These are phyloP conservation scores for Bradypus variegatus DNA, from an alignment of 2,797 vertebrate species.

Conservation along the genomic window DNA sequence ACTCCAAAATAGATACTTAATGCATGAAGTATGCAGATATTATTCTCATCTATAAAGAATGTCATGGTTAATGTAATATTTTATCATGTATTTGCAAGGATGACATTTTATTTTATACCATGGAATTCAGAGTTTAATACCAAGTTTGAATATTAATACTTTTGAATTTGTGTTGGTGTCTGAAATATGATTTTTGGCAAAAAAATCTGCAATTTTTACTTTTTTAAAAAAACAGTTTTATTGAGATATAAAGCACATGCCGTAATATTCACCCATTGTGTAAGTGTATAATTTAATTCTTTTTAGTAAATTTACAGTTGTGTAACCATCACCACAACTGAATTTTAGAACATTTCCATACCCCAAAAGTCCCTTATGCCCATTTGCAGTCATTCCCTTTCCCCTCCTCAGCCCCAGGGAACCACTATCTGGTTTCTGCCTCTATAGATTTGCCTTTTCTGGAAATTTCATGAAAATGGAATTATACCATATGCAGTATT, in stretches of 20 bases:
- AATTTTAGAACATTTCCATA: neutral
- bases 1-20: constrained; percentile 1
- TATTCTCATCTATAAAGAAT: neutral
- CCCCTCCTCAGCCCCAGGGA: neutral
- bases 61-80: neutral
- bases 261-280: neutral
- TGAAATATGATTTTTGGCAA: neutral
- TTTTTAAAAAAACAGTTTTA: neutral
- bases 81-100: neutral
- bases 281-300: neutral
- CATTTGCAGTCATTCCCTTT: neutral
- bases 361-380: neutral
- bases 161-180: neutral
- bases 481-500: accelerated
- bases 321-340: neutral
- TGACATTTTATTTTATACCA: neutral
- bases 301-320: neutral
- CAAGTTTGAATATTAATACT: neutral
- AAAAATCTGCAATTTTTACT: neutral
- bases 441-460: neutral
- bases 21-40: neutral
- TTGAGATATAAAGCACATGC: neutral
- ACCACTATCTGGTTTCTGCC: neutral
- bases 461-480: neutral
- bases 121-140: neutral